phyloP scores from a whole-genome alignment of 2,888 invertebrate genomes.

The Temnothorax unifasciatus region DNA sequence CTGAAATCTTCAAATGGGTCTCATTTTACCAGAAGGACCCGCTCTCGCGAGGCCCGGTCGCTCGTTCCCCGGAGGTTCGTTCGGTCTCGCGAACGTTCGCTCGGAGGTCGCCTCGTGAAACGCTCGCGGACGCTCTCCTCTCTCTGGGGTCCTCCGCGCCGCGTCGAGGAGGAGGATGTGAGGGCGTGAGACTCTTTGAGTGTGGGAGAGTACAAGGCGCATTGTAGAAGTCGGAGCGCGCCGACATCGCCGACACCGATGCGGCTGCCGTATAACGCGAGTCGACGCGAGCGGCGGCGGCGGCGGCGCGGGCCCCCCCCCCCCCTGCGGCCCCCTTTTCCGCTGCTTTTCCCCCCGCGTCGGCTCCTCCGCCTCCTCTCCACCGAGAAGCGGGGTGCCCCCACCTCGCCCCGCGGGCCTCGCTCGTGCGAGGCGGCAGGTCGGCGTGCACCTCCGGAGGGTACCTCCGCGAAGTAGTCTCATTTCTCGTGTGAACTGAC shows the following conservation, averaged over 20 bases:
- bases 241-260: conserved; percentile 70
- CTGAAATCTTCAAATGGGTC: background rate
- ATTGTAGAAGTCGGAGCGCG: conserved; percentile 81
- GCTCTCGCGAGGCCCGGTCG: conserved; percentile 21
- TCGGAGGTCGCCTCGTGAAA: conserved; percentile 75
- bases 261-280: conserved; percentile 72
- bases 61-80: conserved; percentile 19
- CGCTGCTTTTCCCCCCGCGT: conserved; percentile 30
- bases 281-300: conserved; percentile 44
- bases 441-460: conserved; percentile 31
- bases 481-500: conserved; percentile 86
- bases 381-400: background rate
- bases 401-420: background rate
- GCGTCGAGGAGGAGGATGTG: conserved; percentile 83
- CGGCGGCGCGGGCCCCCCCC: conserved; percentile 57
- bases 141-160: conserved; percentile 66
- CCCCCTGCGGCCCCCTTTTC: conserved; percentile 36
- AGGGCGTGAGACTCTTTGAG: conserved; percentile 86
- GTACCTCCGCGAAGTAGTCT: conserved; percentile 72
- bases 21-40: conserved; percentile 19
- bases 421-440: conserved; percentile 13
- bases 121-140: conserved; percentile 72
- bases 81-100: conserved; percentile 43
- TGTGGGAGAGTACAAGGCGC: conserved; percentile 86
- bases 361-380: background rate